Conservation (phyloP, 2,888 invertebrate genomes). For the Morinoia aosen region DNA sequence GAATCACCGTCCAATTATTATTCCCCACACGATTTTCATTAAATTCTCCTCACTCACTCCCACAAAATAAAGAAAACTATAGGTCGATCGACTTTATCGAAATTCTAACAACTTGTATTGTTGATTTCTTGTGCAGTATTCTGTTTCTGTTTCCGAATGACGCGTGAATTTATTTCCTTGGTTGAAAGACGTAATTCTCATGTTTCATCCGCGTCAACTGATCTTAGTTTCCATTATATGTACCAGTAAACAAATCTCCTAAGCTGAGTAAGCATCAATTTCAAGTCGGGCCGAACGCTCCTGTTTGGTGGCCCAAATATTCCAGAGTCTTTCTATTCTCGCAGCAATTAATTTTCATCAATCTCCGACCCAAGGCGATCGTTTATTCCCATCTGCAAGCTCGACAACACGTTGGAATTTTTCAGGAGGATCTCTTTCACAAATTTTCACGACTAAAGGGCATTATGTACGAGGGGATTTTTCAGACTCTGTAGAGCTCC, state of each 20-base stretch:
- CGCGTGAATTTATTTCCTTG: too few species aligned
- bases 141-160: too few species aligned
- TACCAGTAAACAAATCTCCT: not conserved
- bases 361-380: conserved; percentile 48
- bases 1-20: too few species aligned
- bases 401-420: conserved; percentile 49
- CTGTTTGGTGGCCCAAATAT: conserved; percentile 28
- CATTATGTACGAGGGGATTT: conserved; percentile 46
- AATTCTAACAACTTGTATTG: too few species aligned
- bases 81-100: too few species aligned
- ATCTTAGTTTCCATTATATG: not conserved
- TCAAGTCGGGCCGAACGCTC: not conserved
- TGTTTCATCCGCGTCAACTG: not conserved
- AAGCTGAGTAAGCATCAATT: not conserved
- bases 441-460: conserved; percentile 41
- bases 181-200: not conserved
- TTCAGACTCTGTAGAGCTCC: not conserved
- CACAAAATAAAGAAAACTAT: too few species aligned
- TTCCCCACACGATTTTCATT: too few species aligned
- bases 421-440: conserved; percentile 47
- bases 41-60: too few species aligned
- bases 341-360: conserved; percentile 45
- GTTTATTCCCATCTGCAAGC: conserved; percentile 50
- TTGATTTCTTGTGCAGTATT: too few species aligned
- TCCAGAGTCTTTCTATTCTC: conserved; percentile 39